These are phyloP conservation scores for Zenarchopterus dispar DNA, from an alignment of 2,797 vertebrate genomes.

Conservation along the genomic window DNA sequence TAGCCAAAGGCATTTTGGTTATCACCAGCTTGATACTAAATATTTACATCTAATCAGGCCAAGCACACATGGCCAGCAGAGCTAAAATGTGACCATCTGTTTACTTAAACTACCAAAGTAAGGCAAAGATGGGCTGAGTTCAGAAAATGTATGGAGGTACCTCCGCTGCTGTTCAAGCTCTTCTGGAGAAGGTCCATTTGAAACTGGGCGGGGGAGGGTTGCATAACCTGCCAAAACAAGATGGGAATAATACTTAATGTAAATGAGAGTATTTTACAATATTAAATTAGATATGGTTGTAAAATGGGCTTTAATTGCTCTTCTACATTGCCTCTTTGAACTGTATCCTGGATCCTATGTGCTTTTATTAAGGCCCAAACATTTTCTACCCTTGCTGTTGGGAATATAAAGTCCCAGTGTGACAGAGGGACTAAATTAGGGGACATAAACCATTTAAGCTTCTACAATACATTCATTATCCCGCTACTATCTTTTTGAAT, in stretches of 20 bases:
- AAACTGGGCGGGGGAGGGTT: slow-evolving; percentile 78
- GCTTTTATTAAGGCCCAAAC: slow-evolving; percentile 12
- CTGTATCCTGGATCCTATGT: neutral
- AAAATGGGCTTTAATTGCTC: slow-evolving; percentile 9
- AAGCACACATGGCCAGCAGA: neutral
- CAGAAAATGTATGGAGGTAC: slow-evolving; percentile 66
- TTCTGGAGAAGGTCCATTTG: slow-evolving; percentile 88
- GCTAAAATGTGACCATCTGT: neutral
- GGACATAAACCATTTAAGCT: neutral
- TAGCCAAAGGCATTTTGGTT: neutral
- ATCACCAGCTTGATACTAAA: neutral
- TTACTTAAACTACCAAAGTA: neutral
- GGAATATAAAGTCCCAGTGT: slow-evolving; percentile 21
- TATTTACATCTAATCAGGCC: neutral
- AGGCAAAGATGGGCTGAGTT: neutral
- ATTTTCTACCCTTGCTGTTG: neutral
- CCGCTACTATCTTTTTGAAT: neutral
- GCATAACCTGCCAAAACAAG: slow-evolving; percentile 73
- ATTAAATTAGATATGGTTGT: neutral
- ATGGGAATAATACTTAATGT: slow-evolving; percentile 4
- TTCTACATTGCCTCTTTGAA: slow-evolving; percentile 6
- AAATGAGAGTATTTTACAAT: slow-evolving; percentile 5
- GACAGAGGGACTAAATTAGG: neutral
- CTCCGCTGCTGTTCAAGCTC: slow-evolving; percentile 89
- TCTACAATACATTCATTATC: neutral